Percentiles rank a stretch among this genome's conserved stretches.
phyloP scores from a whole-genome alignment of 2,797 vertebrate species.

The Pempheris klunzingeri region DNA sequence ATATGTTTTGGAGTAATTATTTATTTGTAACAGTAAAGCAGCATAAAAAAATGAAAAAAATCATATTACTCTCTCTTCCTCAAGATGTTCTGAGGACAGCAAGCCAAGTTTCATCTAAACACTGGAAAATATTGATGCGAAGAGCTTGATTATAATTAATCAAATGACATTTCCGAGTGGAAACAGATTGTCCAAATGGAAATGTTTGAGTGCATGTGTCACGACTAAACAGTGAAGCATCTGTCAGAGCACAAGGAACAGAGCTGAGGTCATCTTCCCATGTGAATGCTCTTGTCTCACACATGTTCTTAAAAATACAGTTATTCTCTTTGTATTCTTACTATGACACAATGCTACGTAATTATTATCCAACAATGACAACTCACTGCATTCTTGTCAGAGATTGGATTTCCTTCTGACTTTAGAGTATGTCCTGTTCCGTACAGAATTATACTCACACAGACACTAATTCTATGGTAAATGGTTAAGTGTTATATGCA shows the following conservation, averaged over 20 bases:
- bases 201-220: conserved; percentile 67
- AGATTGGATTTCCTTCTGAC: not conserved
- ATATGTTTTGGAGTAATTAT: not conserved
- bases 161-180: conserved; percentile 59
- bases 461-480: conserved; percentile 2
- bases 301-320: conserved; percentile 29
- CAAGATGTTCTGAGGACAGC: conserved; percentile 47
- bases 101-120: conserved; percentile 58
- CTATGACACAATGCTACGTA: conserved; percentile 10
- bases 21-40: conserved; percentile 11
- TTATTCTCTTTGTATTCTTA: conserved; percentile 5
- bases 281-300: conserved; percentile 32
- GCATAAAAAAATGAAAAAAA: not conserved
- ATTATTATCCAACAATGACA: conserved; percentile 6
- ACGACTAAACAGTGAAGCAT: conserved; percentile 62
- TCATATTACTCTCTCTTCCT: conserved; percentile 24
- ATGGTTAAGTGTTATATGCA: not conserved
- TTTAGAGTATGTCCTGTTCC: too few species aligned
- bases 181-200: conserved; percentile 71
- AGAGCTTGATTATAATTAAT: conserved; percentile 65
- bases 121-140: conserved; percentile 59
- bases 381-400: not conserved
- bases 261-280: conserved; percentile 63
- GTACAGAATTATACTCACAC: not conserved
- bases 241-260: conserved; percentile 61